These are phyloP conservation scores for Drosophila punjabiensis DNA, from an alignment of 1,140 invertebrate species.

Conservation along the genomic window DNA sequence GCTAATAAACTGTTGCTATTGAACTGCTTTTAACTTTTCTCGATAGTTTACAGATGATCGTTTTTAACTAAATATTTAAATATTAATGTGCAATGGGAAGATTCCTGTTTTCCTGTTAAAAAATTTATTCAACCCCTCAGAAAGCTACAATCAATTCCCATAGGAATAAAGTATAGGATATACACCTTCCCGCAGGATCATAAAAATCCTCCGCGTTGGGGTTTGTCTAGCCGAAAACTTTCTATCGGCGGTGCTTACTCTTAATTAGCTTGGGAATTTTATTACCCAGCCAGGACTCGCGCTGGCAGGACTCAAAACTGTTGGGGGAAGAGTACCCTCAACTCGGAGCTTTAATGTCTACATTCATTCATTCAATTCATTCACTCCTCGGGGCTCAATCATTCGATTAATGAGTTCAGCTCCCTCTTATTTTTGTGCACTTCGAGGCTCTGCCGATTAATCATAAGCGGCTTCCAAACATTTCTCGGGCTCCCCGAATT, in stretches of 20 bases:
- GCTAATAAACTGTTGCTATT: too few species aligned
- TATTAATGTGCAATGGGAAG: background rate
- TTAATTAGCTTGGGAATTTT: conserved; percentile 16
- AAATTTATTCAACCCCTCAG: background rate
- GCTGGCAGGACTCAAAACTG: background rate
- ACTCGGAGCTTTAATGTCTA: conserved; percentile 1
- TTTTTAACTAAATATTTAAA: background rate
- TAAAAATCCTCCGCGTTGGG: background rate
- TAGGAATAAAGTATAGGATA: background rate
- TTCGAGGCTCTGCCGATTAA: conserved; percentile 28
- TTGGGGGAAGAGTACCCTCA: background rate
- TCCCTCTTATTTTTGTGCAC: conserved; percentile 18
- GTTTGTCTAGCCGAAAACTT: conserved; percentile 6
- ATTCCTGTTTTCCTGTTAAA: background rate
- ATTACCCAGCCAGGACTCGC: conserved; percentile 9
- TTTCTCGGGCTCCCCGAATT: conserved; percentile 20
- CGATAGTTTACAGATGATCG: too few species aligned
- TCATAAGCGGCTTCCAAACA: conserved; percentile 31
- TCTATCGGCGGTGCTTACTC: conserved; percentile 1
- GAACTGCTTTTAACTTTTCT: too few species aligned
- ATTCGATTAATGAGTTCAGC: conserved; percentile 34
- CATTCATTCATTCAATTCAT: background rate
- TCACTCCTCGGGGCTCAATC: conserved; percentile 20
- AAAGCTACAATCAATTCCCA: background rate
- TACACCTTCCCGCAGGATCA: background rate